phyloP scores from a whole-genome alignment of 2,113 vertebrate genomes.

The Rhea pennata region DNA sequence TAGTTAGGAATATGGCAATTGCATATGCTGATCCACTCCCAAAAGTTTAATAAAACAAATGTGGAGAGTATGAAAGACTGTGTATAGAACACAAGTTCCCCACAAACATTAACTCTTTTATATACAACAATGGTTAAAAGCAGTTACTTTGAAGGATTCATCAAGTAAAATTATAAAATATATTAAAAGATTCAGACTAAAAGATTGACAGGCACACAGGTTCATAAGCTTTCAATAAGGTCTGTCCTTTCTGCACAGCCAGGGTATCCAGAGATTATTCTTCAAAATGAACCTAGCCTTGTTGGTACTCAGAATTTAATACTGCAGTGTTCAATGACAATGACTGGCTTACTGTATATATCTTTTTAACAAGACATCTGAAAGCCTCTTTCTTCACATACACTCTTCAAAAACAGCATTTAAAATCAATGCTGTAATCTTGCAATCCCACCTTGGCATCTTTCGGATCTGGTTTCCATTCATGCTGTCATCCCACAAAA shows the following conservation, averaged over 20 bases:
- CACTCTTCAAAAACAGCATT: background rate
- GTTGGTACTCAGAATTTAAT: background rate
- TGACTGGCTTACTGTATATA: background rate
- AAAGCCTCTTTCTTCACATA: background rate
- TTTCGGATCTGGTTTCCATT: background rate
- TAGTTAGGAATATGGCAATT: conserved; percentile 33
- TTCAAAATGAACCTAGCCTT: background rate
- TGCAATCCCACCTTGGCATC: background rate
- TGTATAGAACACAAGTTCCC: background rate
- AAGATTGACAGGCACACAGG: background rate
- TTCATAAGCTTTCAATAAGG: background rate
- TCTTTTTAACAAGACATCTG: background rate
- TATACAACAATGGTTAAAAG: background rate
- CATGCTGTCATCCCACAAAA: background rate
- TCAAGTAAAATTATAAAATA: background rate
- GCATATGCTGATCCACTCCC: background rate
- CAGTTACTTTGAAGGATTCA: background rate
- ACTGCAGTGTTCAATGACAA: background rate
- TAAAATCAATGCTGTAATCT: background rate
- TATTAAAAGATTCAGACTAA: background rate
- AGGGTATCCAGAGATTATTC: background rate
- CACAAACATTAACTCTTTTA: background rate
- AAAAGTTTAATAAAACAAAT: conserved; percentile 1
- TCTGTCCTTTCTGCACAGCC: background rate
- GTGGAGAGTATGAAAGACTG: background rate